A percentile compares a stretch with the other conserved stretches of the same genome.
Evolutionary conservation across 2,888 invertebrate species (phyloP).

Genomic region (Embidobia sp.): DNA sequence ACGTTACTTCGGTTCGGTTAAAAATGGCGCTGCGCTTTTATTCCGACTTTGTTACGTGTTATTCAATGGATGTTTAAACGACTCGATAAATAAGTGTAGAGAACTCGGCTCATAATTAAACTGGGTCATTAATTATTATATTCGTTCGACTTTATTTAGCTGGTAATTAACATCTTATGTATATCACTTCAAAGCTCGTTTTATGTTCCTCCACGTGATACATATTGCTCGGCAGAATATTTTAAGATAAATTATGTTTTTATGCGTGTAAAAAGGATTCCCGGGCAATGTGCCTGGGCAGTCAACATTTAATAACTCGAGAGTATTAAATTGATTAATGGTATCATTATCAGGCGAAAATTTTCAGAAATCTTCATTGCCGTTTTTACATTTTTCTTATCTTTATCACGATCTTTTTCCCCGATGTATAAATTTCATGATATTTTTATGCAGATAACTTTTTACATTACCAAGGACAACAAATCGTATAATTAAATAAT

Average conservation of each 20-base stretch:
- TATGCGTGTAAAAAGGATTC: conserved; percentile 8
- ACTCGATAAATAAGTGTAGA: conserved; percentile 21
- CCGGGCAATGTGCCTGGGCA: neutral
- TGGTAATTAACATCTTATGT: conserved; percentile 32
- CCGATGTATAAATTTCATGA: too few relatives aligned
- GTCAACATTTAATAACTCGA: conserved; percentile 6
- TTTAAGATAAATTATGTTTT: conserved; percentile 19
- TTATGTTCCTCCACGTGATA: conserved; percentile 24
- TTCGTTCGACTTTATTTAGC: conserved; percentile 34
- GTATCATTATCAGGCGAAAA: neutral
- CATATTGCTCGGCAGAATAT: conserved; percentile 4
- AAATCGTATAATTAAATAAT: too few relatives aligned
- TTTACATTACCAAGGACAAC: too few relatives aligned
- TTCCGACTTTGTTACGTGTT: conserved; percentile 7
- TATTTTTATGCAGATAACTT: too few relatives aligned
- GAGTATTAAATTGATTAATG: conserved; percentile 18
- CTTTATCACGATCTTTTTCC: too few relatives aligned
- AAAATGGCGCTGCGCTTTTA: conserved; percentile 3
- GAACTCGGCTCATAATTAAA: conserved; percentile 36
- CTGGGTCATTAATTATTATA: conserved; percentile 37
- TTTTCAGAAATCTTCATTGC: neutral
- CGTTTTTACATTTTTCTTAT: neutral
- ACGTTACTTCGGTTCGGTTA: neutral
- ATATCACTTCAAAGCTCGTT: conserved; percentile 26
- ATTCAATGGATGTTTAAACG: conserved; percentile 34